phyloP scores from a whole-genome alignment of 2,888 invertebrate species.

The Biston betularia region DNA sequence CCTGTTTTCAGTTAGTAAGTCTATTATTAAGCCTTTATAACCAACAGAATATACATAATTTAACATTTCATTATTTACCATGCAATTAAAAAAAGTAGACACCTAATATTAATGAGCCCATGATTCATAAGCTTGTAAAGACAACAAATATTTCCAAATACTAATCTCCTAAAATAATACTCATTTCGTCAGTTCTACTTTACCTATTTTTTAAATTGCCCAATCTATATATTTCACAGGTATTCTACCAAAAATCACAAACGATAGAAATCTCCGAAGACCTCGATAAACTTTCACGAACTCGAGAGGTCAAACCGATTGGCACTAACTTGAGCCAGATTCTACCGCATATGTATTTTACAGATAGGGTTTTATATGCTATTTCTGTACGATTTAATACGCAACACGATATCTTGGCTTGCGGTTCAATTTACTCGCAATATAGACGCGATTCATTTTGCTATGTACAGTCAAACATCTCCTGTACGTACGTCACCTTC shows the following conservation, averaged over 20 bases:
- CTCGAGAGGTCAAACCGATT: constrained; percentile 16
- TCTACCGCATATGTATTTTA: constrained; percentile 9
- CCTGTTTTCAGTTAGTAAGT: background rate
- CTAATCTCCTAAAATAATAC: background rate
- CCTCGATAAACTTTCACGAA: constrained; percentile 19
- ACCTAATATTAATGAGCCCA: too few species aligned
- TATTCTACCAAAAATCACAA: background rate
- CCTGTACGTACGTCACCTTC: too few species aligned
- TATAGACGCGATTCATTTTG: constrained; percentile 4
- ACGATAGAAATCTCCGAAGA: constrained; percentile 4
- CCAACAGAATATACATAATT: too few species aligned
- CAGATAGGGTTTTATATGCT: constrained; percentile 7
- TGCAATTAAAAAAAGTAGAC: too few species aligned
- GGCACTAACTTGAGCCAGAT: constrained; percentile 10
- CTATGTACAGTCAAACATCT: background rate
- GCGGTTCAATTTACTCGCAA: constrained; percentile 5
- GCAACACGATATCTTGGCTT: constrained; percentile 7
- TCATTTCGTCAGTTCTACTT: background rate
- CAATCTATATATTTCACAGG: constrained; percentile 5
- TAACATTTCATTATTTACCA: too few species aligned
- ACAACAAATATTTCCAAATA: background rate
- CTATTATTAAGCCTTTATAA: too few species aligned
- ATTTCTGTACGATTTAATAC: constrained; percentile 5
- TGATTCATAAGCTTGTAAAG: background rate
- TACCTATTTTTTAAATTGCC: background rate